These are phyloP conservation scores for Tribolium freemani DNA, from an alignment of 2,888 invertebrate genomes.

Conservation along the genomic window DNA sequence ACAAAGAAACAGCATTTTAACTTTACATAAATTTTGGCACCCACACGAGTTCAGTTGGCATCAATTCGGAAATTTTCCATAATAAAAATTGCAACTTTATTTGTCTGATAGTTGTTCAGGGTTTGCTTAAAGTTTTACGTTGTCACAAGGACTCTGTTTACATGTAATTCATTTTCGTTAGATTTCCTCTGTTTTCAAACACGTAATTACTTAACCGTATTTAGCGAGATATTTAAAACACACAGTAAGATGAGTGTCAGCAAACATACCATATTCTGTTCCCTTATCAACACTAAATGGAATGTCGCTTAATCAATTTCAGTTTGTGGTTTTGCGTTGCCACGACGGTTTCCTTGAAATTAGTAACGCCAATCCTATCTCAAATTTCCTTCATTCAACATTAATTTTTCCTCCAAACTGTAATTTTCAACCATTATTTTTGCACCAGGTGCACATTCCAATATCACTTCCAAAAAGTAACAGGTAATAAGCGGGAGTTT, in stretches of 20 bases:
- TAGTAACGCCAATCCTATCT: neutral
- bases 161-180: neutral
- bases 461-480: neutral
- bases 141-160: neutral
- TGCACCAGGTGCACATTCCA: neutral
- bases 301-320: constrained; percentile 20
- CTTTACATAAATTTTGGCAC: no score
- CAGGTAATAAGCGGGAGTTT: neutral
- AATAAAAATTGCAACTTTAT: no score
- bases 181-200: neutral
- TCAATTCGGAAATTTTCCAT: no score
- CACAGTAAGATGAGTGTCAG: neutral
- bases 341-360: constrained; percentile 6
- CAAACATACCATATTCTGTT: constrained; percentile 8
- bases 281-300: constrained; percentile 16
- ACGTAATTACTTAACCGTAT: neutral
- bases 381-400: neutral
- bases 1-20: no score
- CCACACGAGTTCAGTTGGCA: no score
- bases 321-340: constrained; percentile 13
- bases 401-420: neutral
- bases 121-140: no score
- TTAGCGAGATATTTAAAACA: neutral
- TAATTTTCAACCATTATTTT: neutral
- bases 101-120: no score